phyloP scores from a whole-genome alignment of 1,140 invertebrate species.

The Lordiphosa stackelbergi region DNA sequence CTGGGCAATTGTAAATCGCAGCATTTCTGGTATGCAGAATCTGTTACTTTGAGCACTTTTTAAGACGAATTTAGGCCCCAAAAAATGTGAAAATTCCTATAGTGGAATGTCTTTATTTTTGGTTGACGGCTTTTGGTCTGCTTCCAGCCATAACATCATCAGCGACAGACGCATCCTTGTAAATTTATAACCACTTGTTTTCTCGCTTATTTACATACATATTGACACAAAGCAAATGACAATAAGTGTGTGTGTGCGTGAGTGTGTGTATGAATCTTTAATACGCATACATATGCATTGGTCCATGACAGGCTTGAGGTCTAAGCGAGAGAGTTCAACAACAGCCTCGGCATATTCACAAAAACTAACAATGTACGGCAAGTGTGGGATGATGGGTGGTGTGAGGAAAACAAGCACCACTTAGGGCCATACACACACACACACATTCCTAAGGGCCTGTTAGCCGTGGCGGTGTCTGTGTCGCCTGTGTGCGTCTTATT shows the following conservation, averaged over 20 bases:
- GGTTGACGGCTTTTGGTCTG: constrained; percentile 56
- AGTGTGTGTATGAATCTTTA: constrained; percentile 37
- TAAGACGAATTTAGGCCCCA: too few relatives aligned
- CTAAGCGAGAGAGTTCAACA: constrained; percentile 30
- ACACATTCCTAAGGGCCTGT: constrained; percentile 34
- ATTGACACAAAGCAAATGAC: constrained; percentile 56
- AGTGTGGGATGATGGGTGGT: constrained; percentile 12
- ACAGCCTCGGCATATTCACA: constrained; percentile 35
- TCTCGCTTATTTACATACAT: constrained; percentile 72
- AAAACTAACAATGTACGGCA: constrained; percentile 59
- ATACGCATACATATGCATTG: constrained; percentile 45
- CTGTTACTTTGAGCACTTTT: too few relatives aligned
- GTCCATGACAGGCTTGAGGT: constrained; percentile 35
- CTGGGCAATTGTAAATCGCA: too few relatives aligned
- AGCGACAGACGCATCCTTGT: constrained; percentile 46
- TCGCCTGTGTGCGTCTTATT: constrained; percentile 33
- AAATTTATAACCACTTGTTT: constrained; percentile 74
- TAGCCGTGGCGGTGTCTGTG: constrained; percentile 31
- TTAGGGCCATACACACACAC: constrained; percentile 29
- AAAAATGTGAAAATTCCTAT: too few relatives aligned
- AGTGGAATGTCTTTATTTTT: constrained; percentile 40
- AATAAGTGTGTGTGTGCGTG: constrained; percentile 30
- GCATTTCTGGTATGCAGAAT: too few relatives aligned
- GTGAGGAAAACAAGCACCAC: constrained; percentile 22
- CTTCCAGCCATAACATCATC: constrained; percentile 21